Percentiles rank a stretch among this genome's conserved stretches.
phyloP scores from a whole-genome alignment of 2,113 vertebrate genomes.

The Tricholaema leucomelas region DNA sequence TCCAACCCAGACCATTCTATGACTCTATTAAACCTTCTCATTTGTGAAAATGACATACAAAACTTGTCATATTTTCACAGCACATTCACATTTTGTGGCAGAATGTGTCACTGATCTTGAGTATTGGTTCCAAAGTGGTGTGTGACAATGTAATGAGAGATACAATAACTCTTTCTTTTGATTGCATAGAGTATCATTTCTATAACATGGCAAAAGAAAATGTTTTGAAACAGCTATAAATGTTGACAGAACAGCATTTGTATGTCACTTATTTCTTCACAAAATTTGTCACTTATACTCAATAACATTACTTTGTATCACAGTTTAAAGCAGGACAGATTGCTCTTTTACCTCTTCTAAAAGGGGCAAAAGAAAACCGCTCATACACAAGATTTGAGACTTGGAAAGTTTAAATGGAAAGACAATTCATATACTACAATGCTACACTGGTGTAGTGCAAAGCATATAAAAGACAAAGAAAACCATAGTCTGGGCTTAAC shows the following conservation, averaged over 20 bases:
- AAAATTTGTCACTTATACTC: neutral
- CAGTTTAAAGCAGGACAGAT: too few relatives aligned
- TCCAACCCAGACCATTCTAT: too few relatives aligned
- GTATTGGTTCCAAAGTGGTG: neutral
- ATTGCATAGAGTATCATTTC: neutral
- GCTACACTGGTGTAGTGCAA: too few relatives aligned
- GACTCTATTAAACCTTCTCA: neutral
- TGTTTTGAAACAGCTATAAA: neutral
- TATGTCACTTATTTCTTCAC: too few relatives aligned
- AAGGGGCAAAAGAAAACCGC: too few relatives aligned
- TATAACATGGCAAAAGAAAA: neutral
- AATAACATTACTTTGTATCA: neutral
- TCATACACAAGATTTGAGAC: too few relatives aligned
- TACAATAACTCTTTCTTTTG: neutral
- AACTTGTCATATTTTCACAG: neutral
- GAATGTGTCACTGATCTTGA: neutral
- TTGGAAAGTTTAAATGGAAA: too few relatives aligned
- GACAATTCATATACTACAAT: too few relatives aligned
- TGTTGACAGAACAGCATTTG: neutral
- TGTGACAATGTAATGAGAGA: neutral
- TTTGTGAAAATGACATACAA: neutral
- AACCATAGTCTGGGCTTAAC: too few relatives aligned
- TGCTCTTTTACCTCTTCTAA: too few relatives aligned
- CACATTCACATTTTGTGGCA: neutral
- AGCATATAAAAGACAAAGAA: too few relatives aligned